These are phyloP conservation scores for Pocillopora verrucosa DNA, from an alignment of 64 coral and sea anemone genomes.

Conservation along the genomic window DNA sequence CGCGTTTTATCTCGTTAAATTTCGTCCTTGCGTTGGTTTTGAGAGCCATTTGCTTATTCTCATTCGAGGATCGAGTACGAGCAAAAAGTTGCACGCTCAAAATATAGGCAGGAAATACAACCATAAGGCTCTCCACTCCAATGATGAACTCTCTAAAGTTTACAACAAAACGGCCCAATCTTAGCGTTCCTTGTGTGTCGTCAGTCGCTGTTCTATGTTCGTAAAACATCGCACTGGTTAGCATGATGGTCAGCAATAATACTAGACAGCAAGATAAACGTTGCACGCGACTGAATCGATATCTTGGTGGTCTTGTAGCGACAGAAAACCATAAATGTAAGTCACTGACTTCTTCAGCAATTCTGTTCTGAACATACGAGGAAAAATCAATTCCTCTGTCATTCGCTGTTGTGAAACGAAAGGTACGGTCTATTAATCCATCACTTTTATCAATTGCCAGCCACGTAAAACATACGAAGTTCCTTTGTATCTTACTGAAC, in stretches of 20 bases:
- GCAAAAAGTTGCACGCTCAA: conserved; percentile 32
- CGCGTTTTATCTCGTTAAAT: neutral
- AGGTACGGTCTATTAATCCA: conserved; percentile 37
- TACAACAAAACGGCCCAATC: conserved; percentile 30
- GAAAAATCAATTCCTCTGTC: neutral
- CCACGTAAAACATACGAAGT: conserved; percentile 44
- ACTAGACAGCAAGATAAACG: conserved; percentile 45
- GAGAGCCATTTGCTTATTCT: neutral
- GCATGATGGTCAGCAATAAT: conserved; percentile 37
- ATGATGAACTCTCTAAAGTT: conserved; percentile 37
- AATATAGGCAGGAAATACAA: conserved; percentile 42
- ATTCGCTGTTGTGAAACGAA: neutral
- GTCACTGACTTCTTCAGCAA: conserved; percentile 33
- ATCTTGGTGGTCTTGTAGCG: conserved; percentile 16
- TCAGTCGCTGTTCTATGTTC: neutral
- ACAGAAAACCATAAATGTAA: conserved; percentile 56
- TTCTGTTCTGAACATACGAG: conserved; percentile 11
- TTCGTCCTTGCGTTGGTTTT: too few relatives aligned
- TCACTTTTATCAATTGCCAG: conserved; percentile 50
- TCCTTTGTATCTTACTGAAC: neutral
- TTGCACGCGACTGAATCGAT: conserved; percentile 39
- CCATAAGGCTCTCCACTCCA: conserved; percentile 36
- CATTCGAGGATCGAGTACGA: neutral
- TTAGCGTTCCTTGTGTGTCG: neutral
- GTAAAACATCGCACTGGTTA: conserved; percentile 59